Base-by-base conservation (phyloP, 2,888 invertebrate species). In the Muschampia plurimacula region DNA sequence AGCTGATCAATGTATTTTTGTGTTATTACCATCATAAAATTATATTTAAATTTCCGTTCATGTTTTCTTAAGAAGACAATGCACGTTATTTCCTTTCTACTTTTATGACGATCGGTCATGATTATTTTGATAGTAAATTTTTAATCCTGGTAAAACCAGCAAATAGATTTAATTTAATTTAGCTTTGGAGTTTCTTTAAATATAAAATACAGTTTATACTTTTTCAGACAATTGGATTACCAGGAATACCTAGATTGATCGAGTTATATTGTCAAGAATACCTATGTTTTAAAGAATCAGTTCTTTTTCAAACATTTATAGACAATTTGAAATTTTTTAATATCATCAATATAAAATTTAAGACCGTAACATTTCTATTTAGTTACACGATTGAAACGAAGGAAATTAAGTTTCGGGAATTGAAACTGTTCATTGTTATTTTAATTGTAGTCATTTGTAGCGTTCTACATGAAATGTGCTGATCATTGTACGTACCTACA, bases 401-500 rank as follows among this genome's bases (percentile, higher is more conserved):
- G 93, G 93, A 93, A 93, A 93, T 94, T 93, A 87, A 90, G 91
- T 93, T 94, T 93, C 86, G 90, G 89, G 91, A 91, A 93, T 92
- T 92, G 92, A 93, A 92, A 92, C 89, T 88, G 86, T 89, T 92
- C 91, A 92, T 93, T 94, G 94, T 93, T 93, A 91, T 92, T 92
- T 91, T 94, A 92, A 93, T 92, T 93, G 93, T 89, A 87, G 90
- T 89, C 91, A 91, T 93, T 93, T 91, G 89, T 86, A 86, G 86
- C 92, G 93, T 93, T 94, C 92, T 92, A 90, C 87, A 80, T 82
- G 92, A 93, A 92, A 92, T 89, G 81, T 92, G 93, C 93, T 80
- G 81, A 90, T 94, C 93, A 94, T 92, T 83, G 87, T 86, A 83
- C 82, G 64, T n/a, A n/a, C n/a, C n/a, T n/a, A n/a, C n/a, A n/a